Percentiles rank a stretch among this genome's conserved stretches.
phyloP scores from a whole-genome alignment of 2,113 vertebrate species.

The Vulpes vulpes region DNA sequence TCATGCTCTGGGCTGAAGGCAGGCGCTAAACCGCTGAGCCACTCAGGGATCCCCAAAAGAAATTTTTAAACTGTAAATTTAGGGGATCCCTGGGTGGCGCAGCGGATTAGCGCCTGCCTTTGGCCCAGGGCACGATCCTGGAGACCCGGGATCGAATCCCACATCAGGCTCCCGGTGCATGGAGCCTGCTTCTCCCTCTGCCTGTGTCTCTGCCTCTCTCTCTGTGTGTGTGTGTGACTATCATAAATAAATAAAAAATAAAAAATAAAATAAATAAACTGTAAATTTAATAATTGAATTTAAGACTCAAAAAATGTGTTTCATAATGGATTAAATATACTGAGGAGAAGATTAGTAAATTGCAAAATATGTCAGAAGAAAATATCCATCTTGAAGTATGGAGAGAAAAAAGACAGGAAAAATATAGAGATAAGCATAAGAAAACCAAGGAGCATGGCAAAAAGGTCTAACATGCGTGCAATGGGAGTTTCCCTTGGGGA shows the following conservation, averaged over 20 bases:
- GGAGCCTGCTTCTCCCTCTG: too few species aligned
- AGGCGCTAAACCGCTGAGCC: too few species aligned
- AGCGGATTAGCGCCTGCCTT: too few species aligned
- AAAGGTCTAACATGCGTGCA: not conserved
- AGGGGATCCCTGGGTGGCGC: not conserved
- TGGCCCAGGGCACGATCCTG: too few species aligned
- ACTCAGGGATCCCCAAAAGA: not conserved
- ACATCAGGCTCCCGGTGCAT: too few species aligned
- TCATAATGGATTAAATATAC: not conserved
- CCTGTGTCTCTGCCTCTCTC: too few species aligned
- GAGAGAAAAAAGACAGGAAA: not conserved
- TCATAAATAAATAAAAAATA: too few species aligned
- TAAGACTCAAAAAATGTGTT: not conserved
- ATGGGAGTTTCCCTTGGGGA: not conserved
- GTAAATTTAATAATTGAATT: constrained; percentile 15
- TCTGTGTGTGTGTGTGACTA: too few species aligned
- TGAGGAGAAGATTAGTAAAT: not conserved
- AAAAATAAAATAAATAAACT: not conserved
- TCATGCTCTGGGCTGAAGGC: too few species aligned
- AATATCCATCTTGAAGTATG: not conserved
- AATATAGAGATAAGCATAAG: not conserved
- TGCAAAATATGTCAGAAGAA: constrained; percentile 35
- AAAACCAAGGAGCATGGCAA: not conserved
- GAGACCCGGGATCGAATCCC: too few species aligned
- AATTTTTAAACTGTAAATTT: not conserved